Percentiles rank a stretch among this genome's conserved stretches.
Evolutionary conservation across 1,140 invertebrate species (phyloP).

Genomic region (Manduca sexta): DNA sequence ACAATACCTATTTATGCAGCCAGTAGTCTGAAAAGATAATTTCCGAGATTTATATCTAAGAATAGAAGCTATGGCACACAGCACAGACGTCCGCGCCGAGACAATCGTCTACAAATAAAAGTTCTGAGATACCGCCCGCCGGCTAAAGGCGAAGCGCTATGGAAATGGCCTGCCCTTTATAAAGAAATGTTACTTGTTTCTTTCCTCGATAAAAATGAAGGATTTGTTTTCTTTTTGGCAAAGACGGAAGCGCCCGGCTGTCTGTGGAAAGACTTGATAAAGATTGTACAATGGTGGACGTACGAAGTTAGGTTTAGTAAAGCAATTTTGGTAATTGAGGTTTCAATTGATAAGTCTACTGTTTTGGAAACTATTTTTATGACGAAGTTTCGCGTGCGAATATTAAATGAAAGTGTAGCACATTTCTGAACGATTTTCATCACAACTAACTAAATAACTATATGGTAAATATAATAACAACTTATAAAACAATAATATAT

Average conservation of each 20-base stretch:
- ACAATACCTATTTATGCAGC: background rate
- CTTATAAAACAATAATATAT: no score
- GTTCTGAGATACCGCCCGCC: conserved; percentile 19
- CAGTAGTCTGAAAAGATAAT: background rate
- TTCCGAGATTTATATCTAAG: conserved; percentile 17
- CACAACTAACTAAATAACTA: no score
- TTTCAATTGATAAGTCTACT: no score
- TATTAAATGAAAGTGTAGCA: no score
- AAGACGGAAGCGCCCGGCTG: background rate
- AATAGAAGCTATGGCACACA: conserved; percentile 16
- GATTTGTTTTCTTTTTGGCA: conserved; percentile 1
- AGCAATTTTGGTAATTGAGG: no score
- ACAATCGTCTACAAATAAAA: conserved; percentile 31
- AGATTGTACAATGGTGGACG: background rate
- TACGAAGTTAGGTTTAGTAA: no score
- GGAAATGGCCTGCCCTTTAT: conserved; percentile 4
- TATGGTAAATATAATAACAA: no score
- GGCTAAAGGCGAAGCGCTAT: conserved; percentile 19
- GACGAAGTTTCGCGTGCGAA: no score
- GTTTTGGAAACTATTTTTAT: no score
- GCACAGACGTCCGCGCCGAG: conserved; percentile 5
- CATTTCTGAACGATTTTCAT: no score
- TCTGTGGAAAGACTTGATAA: background rate
- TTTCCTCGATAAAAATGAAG: conserved; percentile 1
- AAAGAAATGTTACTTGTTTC: no score